Evolutionary conservation across 2,888 invertebrate genomes (phyloP), one percentile per base, ranked within the genome.

Genomic region (Campoplex nolae): DNA sequence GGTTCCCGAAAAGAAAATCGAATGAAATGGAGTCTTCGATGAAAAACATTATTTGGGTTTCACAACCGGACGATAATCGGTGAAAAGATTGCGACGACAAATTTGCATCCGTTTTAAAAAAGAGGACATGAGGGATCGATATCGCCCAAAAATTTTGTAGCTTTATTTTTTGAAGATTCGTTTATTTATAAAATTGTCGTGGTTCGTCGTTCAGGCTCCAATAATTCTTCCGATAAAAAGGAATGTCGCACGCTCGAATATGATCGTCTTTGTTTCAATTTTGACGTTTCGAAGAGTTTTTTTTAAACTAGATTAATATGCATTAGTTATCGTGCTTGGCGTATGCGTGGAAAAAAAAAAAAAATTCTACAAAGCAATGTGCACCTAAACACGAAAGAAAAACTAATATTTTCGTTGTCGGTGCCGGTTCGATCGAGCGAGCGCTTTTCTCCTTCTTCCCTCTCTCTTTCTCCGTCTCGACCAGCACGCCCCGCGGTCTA

Each of bases 401-500:
- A 35, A 45, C 28, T 23, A 45, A 45, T 18, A 28, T 68, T 54
- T 23, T n/a, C 32, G 38, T 3, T 54, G 32, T 18, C 32, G 76
- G 84, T 28, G 68, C 35, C 35, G 18, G 32, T 45, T 67, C 79
- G 70, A 45, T 78, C 81, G 83, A 73, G 42, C 73, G 87, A 80
- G 78, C 88, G 88, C 23, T 74, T 32, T 7, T 62, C 32, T 62
- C 6, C 6, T 62, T 28, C 28, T 16, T 62, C 28, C 16, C 32
- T 32, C 32, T 28, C n/a, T 71, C 32, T 32, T 16, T 28, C n/a
- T 71, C 32, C 78, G 83, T 68, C 84, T 88, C 92, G 91, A 93
- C 92, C 92, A 89, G 90, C 91, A 91, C 91, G 92, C 90, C 89
- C 90, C 92, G 91, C 92, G 93, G 93, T 92, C 92, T 91, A 87